Conservation (phyloP, 2,888 invertebrate genomes). For the Melipona bicolor region DNA sequence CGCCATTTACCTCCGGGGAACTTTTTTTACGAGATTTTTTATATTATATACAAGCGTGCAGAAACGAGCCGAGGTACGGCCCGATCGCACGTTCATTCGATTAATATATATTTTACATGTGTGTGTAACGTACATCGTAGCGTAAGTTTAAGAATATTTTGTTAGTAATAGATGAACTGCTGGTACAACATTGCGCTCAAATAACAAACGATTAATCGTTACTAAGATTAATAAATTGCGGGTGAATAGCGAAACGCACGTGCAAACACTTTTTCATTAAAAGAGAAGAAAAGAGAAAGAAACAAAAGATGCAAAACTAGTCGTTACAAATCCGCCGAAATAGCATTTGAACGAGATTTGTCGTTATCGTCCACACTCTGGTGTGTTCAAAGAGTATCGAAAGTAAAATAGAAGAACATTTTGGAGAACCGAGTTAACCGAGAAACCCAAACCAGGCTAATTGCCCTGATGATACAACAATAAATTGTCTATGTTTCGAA, state of each 20-base stretch:
- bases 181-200: constrained; percentile 28
- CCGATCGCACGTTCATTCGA: constrained; percentile 10
- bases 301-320: not conserved
- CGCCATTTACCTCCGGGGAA: constrained; percentile 14
- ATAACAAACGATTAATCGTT: constrained; percentile 10
- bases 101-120: constrained; percentile 24
- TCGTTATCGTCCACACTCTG: constrained; percentile 29
- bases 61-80: not conserved
- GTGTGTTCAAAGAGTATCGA: constrained; percentile 41
- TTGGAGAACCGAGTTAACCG: not conserved
- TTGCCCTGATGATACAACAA: constrained; percentile 19
- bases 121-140: constrained; percentile 45
- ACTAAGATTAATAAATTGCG: constrained; percentile 15
- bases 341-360: not conserved
- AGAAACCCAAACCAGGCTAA: constrained; percentile 39
- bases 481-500: constrained; percentile 66
- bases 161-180: constrained; percentile 40
- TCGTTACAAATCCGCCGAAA: not conserved
- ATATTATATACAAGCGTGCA: constrained; percentile 37
- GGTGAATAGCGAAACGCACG: not conserved
- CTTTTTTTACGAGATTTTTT: constrained; percentile 50
- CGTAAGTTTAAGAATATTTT: constrained; percentile 43
- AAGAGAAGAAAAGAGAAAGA: not conserved
- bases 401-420: constrained; percentile 34
- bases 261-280: not conserved